phyloP scores from a whole-genome alignment of 1,140 invertebrate genomes.

The Drosophila chauvacae region DNA sequence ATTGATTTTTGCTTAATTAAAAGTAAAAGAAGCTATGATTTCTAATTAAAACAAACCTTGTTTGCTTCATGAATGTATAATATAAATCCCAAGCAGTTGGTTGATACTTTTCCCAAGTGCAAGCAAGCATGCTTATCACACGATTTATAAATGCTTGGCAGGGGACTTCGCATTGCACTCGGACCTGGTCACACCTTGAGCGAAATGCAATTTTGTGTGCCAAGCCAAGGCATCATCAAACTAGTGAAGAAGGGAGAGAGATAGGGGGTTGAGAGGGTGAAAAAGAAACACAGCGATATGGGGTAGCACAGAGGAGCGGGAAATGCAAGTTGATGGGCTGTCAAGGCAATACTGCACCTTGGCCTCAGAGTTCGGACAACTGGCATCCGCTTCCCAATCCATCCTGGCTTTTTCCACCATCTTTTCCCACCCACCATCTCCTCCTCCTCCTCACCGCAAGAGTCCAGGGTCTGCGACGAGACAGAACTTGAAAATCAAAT shows the following conservation, averaged over 20 bases:
- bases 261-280: background rate
- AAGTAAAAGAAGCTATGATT: background rate
- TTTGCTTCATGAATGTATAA: background rate
- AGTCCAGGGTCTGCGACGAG: slow-evolving; percentile 5
- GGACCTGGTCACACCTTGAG: slow-evolving; percentile 68
- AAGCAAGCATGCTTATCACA: slow-evolving; percentile 59
- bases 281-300: background rate
- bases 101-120: background rate
- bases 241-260: background rate
- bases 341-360: slow-evolving; percentile 53
- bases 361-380: slow-evolving; percentile 32
- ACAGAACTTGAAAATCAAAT: slow-evolving; percentile 68
- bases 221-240: slow-evolving; percentile 33
- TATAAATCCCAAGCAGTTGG: too few relatives aligned
- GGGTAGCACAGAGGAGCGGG: background rate
- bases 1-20: background rate
- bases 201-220: slow-evolving; percentile 75
- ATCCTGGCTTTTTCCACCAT: background rate
- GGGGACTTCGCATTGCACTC: slow-evolving; percentile 48
- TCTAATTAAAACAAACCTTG: background rate
- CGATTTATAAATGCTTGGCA: slow-evolving; percentile 68
- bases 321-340: slow-evolving; percentile 67
- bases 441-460: slow-evolving; percentile 10
- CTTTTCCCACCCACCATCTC: background rate
- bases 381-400: slow-evolving; percentile 26